A percentile compares a stretch with the other conserved stretches of the same genome.
Evolutionary conservation across 2,113 vertebrate species (phyloP).

Genomic region (Chaenocephalus aceratus): DNA sequence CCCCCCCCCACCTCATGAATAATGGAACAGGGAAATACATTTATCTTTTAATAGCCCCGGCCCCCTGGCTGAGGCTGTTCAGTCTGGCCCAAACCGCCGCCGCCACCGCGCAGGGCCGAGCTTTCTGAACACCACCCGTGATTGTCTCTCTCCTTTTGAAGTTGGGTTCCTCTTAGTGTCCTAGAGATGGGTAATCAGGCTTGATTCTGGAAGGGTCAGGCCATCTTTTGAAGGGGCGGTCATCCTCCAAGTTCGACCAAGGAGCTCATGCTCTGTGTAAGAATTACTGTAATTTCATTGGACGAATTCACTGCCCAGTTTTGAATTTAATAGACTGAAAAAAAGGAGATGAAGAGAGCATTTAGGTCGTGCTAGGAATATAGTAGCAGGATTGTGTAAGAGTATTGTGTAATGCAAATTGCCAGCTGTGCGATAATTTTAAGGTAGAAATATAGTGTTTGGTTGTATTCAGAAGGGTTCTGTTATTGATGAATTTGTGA

Average conservation of each 20-base stretch:
- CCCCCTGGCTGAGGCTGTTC: conserved; percentile 77
- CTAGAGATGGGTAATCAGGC: conserved; percentile 87
- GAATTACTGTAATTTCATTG: conserved; percentile 60
- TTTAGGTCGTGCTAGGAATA: conserved; percentile 20
- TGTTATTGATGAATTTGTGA: conserved; percentile 4
- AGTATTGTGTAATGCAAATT: conserved; percentile 22
- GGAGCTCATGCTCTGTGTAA: conserved; percentile 42
- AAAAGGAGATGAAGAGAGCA: conserved; percentile 10
- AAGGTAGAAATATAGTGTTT: conserved; percentile 15
- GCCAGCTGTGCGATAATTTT: conserved; percentile 20
- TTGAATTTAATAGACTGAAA: conserved; percentile 20
- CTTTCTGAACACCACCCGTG: conserved; percentile 68
- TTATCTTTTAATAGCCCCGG: conserved; percentile 87
- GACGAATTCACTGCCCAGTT: conserved; percentile 17
- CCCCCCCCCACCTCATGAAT: conserved; percentile 82
- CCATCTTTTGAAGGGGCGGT: conserved; percentile 71
- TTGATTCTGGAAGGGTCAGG: conserved; percentile 82
- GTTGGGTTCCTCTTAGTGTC: conserved; percentile 84
- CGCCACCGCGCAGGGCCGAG: conserved; percentile 59
- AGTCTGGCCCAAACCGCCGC: conserved; percentile 70
- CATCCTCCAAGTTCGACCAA: conserved; percentile 66
- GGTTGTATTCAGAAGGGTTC: conserved; percentile 19
- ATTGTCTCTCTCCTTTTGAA: conserved; percentile 86
- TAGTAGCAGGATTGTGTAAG: conserved; percentile 34
- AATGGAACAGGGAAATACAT: conserved; percentile 87